phyloP scores from a whole-genome alignment of 35 echinoderm and acorn worm genomes.

The Stichopus chloronotus region DNA sequence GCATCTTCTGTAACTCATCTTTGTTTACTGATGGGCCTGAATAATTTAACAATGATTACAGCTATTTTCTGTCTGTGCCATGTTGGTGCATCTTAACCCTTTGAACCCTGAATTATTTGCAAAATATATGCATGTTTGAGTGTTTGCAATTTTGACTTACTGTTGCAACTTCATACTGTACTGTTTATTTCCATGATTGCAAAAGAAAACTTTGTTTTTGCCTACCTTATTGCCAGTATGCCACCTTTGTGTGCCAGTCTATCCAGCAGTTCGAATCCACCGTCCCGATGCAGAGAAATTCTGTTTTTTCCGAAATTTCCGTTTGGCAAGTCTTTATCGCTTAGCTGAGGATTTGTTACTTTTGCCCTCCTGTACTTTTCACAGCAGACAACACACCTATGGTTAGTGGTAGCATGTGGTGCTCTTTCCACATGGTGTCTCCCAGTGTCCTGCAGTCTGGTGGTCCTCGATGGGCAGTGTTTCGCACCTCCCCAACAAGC shows the following conservation, averaged over 20 bases:
- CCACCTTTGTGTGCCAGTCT: too few relatives aligned
- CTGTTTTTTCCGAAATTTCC: too few relatives aligned
- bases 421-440: constrained; percentile 30
- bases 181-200: neutral
- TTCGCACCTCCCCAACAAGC: constrained; percentile 30
- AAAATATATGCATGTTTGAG: neutral
- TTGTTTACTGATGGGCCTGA: too few relatives aligned
- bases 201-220: neutral
- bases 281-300: too few relatives aligned
- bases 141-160: constrained; percentile 26
- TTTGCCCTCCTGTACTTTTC: constrained; percentile 33
- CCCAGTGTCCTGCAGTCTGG: constrained; percentile 21
- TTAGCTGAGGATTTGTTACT: too few relatives aligned
- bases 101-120: constrained; percentile 60
- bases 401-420: neutral
- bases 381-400: constrained; percentile 15
- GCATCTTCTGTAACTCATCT: neutral
- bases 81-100: constrained; percentile 58
- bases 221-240: neutral
- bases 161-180: neutral
- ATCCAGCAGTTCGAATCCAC: too few relatives aligned
- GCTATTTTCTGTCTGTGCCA: too few relatives aligned
- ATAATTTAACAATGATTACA: too few relatives aligned
- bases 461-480: neutral
- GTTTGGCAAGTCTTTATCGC: too few relatives aligned